These are phyloP conservation scores for Tetanocera ferruginea DNA, from an alignment of 2,888 invertebrate species.

Conservation along the genomic window DNA sequence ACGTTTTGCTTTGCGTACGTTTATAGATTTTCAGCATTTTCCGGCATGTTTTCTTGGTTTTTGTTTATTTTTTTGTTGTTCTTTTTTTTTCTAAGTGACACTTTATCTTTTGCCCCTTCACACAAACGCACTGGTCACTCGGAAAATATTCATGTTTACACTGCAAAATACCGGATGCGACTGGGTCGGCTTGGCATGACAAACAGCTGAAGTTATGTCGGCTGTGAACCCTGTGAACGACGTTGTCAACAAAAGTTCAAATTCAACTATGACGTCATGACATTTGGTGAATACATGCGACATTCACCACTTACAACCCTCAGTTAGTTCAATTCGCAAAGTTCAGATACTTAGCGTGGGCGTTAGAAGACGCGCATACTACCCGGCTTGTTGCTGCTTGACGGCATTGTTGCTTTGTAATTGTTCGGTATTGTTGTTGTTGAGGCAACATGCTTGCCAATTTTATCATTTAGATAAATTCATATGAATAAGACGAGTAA, in stretches of 20 bases:
- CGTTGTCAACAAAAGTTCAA: neutral
- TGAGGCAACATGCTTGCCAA: too few species aligned
- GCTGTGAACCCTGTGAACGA: neutral
- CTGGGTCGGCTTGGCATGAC: constrained; percentile 4
- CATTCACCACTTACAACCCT: neutral
- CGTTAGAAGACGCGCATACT: too few species aligned
- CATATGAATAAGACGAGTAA: too few species aligned
- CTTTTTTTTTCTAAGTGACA: neutral
- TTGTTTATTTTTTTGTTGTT: neutral
- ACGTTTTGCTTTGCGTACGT: neutral
- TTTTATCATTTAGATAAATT: too few species aligned
- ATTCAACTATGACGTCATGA: constrained; percentile 6
- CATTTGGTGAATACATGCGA: constrained; percentile 1
- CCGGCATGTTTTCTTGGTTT: constrained; percentile 2
- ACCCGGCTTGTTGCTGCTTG: too few species aligned
- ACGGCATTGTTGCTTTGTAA: too few species aligned
- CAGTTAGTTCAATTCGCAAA: too few species aligned
- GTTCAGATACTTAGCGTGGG: too few species aligned
- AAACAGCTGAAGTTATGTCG: constrained; percentile 5
- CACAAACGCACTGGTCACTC: constrained; percentile 1
- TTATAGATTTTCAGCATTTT: neutral
- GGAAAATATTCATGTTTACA: constrained; percentile 19
- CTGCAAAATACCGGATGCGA: constrained; percentile 28
- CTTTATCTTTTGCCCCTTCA: neutral
- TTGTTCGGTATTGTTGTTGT: too few species aligned